Evolutionary conservation across 2,888 invertebrate genomes (phyloP), one percentile per base, ranked within the genome.

Genomic region (Allygus modestus): DNA sequence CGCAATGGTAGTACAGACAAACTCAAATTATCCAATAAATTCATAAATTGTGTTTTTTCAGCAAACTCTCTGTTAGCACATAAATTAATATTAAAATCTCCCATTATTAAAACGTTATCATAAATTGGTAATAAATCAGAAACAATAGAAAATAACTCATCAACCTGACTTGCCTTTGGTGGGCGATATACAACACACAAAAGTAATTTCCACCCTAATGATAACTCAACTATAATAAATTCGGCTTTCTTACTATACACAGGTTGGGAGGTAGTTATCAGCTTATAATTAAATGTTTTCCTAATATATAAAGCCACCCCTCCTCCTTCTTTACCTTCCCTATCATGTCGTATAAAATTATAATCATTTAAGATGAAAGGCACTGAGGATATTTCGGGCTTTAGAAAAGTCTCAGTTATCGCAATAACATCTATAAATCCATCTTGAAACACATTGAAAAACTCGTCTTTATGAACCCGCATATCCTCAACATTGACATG

Each of bases 261-360:
- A 69, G 31, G 9, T 31, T 28, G 33, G 9, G 69, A 69, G n/a
- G 69, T 31, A 69, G 69, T 15, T n/a, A 69, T 15, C 1, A 69
- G 0, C 15, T 28, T 69, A 33, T 69, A 31, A 4, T 15, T 17
- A 69, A 69, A 69, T 2, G 4, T 69, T 17, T 69, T 69, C n/a
- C 23, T 69, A 5, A 69, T 17, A 69, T 69, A 69, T 15, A 69
- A 1, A 5, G 69, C 69, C 17, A 69, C 31, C 4, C 69, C 69
- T 17, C 69, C 69, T 20, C 69, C 69, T 69, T 69, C 69, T 31
- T 69, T 69, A n/a, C 33, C 33, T 69, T 69, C 69, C 33, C 69
- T 69, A 31, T 69, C 69, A 69, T 69, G 69, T 69, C 69, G 12
- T 31, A 69, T 69, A 15, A 69, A 33, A 31, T 69, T 69, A 69